Evolutionary conservation across 2,888 invertebrate genomes (phyloP).

Genomic region (Scaptomyza tumidula): DNA sequence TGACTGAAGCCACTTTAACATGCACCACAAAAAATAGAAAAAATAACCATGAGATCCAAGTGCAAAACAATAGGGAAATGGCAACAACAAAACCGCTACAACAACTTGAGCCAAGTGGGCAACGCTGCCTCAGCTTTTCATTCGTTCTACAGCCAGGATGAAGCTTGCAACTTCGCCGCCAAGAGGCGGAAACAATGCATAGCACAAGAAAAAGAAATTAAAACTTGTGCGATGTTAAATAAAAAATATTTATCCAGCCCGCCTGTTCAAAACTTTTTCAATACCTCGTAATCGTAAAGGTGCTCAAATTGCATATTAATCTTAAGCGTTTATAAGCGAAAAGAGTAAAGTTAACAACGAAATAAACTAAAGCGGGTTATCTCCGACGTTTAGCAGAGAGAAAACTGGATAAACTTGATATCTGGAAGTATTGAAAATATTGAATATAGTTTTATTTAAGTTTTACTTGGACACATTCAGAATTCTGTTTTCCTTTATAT

Average conservation of each 20-base stretch:
- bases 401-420: too few relatives aligned
- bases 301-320: slow-evolving; percentile 19
- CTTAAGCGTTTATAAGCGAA: background rate
- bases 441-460: too few relatives aligned
- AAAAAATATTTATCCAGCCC: slow-evolving; percentile 48
- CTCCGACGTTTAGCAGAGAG: background rate
- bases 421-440: too few relatives aligned
- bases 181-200: slow-evolving; percentile 66
- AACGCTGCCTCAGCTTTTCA: slow-evolving; percentile 14
- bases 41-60: slow-evolving; percentile 7
- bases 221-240: slow-evolving; percentile 70
- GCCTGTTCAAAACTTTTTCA: slow-evolving; percentile 51
- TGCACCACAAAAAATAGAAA: slow-evolving; percentile 50
- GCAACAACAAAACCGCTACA: slow-evolving; percentile 66
- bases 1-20: slow-evolving; percentile 65
- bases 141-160: slow-evolving; percentile 21
- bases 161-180: slow-evolving; percentile 29
- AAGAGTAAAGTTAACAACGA: background rate
- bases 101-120: slow-evolving; percentile 65
- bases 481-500: too few relatives aligned
- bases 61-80: slow-evolving; percentile 61
- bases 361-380: background rate
- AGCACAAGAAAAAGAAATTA: slow-evolving; percentile 68
- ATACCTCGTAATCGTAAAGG: slow-evolving; percentile 46
- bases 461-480: too few relatives aligned